A percentile compares a stretch with the other conserved stretches of the same genome.
These are phyloP conservation scores for Scomber japonicus DNA, from an alignment of 2,113 vertebrate species.

Conservation along the genomic window DNA sequence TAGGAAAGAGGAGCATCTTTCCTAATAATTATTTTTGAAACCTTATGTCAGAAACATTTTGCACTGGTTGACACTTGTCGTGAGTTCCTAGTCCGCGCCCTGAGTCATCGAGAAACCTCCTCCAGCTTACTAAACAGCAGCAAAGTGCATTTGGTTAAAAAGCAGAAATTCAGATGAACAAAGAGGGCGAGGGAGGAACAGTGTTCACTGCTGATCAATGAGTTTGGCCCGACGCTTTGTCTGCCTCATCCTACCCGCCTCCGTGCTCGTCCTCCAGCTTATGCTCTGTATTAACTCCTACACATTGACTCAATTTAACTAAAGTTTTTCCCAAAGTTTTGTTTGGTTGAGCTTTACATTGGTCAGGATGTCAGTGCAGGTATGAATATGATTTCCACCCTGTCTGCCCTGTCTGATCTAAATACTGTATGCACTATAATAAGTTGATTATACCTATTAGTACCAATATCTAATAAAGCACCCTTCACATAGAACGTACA, in stretches of 20 bases:
- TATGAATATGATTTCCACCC: conserved; percentile 12
- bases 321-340: conserved; percentile 44
- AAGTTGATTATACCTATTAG: too few species aligned
- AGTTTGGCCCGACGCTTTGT: conserved; percentile 61
- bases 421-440: background rate
- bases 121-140: conserved; percentile 48
- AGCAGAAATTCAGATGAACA: conserved; percentile 47
- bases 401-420: background rate
- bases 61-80: conserved; percentile 12
- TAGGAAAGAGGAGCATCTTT: conserved; percentile 4
- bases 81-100: conserved; percentile 35
- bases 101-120: conserved; percentile 69
- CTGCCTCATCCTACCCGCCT: conserved; percentile 61
- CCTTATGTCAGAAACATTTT: conserved; percentile 7
- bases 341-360: conserved; percentile 27
- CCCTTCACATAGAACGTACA: background rate
- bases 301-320: conserved; percentile 32
- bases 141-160: conserved; percentile 44
- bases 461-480: background rate
- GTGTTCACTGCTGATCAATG: conserved; percentile 53
- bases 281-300: conserved; percentile 34
- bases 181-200: conserved; percentile 62
- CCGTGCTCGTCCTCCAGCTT: conserved; percentile 46
- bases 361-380: background rate
- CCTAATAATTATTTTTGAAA: background rate